Conservation (phyloP, 2,113 vertebrate species). For the Sinocyclocheilus anophthalmus region DNA sequence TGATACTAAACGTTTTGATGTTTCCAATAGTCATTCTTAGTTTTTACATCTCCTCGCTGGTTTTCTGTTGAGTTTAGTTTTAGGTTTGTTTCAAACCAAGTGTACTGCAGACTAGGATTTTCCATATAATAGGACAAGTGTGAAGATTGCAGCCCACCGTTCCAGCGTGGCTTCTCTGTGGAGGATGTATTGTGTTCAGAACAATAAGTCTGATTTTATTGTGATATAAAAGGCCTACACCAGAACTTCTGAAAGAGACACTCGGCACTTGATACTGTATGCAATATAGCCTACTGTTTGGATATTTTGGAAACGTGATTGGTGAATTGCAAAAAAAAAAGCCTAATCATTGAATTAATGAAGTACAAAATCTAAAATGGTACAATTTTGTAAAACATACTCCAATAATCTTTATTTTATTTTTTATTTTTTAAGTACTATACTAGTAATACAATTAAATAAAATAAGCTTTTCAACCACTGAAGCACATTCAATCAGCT, state of each 20-base stretch:
- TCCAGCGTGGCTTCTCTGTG: slow-evolving; percentile 12
- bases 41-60: background rate
- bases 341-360: too few species aligned
- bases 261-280: background rate
- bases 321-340: too few species aligned
- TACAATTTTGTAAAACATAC: too few species aligned
- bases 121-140: slow-evolving; percentile 16
- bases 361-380: too few species aligned
- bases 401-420: too few species aligned
- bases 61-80: background rate
- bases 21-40: background rate
- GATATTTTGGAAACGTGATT: background rate
- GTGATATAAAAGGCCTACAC: slow-evolving; percentile 11
- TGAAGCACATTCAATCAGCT: background rate
- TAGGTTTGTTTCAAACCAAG: background rate
- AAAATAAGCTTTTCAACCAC: background rate
- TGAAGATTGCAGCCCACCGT: slow-evolving; percentile 19
- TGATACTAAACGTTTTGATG: background rate
- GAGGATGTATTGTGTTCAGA: slow-evolving; percentile 31
- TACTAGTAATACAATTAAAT: background rate
- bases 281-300: background rate
- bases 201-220: slow-evolving; percentile 26
- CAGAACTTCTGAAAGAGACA: background rate
- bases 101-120: background rate
- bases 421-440: too few species aligned